Evolutionary conservation across 2,797 vertebrate species (phyloP).

Genomic region (Vireo griseus): DNA sequence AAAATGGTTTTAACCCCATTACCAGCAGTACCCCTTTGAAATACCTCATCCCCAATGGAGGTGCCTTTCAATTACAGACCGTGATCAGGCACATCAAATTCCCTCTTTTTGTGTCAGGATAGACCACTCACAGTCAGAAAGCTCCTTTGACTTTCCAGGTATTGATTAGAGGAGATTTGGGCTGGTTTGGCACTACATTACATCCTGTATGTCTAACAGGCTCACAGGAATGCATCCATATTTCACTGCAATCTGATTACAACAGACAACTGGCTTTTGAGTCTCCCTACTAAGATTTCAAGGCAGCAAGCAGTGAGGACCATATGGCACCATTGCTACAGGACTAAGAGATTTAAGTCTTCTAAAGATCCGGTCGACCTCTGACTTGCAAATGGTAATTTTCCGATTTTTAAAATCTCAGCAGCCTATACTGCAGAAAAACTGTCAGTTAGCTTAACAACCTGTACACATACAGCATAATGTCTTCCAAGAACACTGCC

Average conservation of each 20-base stretch:
- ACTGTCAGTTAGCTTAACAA: slow-evolving; percentile 47
- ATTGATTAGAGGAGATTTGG: neutral
- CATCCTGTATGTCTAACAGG: neutral
- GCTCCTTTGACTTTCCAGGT: neutral
- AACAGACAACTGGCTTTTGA: slow-evolving; percentile 29
- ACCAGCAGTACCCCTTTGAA: neutral
- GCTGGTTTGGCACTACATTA: neutral
- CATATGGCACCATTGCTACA: neutral
- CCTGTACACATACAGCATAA: slow-evolving; percentile 5
- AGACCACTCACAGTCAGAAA: neutral
- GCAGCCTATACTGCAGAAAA: slow-evolving; percentile 13
- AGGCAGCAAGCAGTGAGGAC: slow-evolving; percentile 52
- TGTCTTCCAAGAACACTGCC: slow-evolving; percentile 33
- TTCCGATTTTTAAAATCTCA: slow-evolving; percentile 35
- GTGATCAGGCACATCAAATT: neutral
- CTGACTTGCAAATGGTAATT: slow-evolving; percentile 36
- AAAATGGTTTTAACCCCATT: neutral
- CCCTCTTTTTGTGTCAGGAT: neutral
- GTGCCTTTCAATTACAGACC: neutral
- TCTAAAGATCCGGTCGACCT: neutral
- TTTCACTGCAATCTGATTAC: slow-evolving; percentile 24
- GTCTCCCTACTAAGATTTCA: neutral
- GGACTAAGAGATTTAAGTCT: slow-evolving; percentile 3
- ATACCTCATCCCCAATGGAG: neutral
- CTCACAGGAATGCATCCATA: neutral